Evolutionary conservation across 2,888 invertebrate species (phyloP).

Genomic region (Antitype chi): DNA sequence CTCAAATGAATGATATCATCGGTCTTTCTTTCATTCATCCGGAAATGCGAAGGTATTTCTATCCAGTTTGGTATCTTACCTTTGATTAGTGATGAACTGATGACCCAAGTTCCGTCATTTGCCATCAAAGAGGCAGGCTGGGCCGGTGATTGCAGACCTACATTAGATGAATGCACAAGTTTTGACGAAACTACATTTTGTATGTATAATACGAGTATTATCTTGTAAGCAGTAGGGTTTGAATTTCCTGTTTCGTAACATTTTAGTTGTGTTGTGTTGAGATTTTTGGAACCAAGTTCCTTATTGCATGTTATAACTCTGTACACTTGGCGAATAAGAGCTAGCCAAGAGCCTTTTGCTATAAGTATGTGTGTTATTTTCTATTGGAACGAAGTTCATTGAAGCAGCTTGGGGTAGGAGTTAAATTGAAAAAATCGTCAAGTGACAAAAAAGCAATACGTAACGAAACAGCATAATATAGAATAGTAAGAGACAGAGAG

Average conservation of each 20-base stretch:
- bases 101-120: conserved; percentile 46
- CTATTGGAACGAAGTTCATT: no score
- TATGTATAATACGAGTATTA: neutral
- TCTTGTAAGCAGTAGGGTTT: neutral
- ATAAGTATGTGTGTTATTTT: neutral
- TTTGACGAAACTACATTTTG: conserved; percentile 2
- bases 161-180: conserved; percentile 41
- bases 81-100: conserved; percentile 45
- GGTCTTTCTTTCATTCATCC: conserved; percentile 22
- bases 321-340: no score
- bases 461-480: no score
- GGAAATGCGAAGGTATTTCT: conserved; percentile 3
- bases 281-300: no score
- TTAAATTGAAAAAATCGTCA: no score
- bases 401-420: no score
- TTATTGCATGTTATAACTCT: no score
- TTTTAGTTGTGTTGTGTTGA: neutral
- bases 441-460: no score
- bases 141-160: conserved; percentile 22
- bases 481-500: no score
- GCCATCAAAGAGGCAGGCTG: conserved; percentile 28
- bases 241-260: neutral
- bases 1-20: neutral
- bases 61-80: conserved; percentile 5
- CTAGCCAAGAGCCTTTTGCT: neutral